Percentiles rank a stretch among this genome's conserved stretches.
Evolutionary conservation across 2,888 invertebrate genomes (phyloP).

Genomic region (Iphiclides podalirius): DNA sequence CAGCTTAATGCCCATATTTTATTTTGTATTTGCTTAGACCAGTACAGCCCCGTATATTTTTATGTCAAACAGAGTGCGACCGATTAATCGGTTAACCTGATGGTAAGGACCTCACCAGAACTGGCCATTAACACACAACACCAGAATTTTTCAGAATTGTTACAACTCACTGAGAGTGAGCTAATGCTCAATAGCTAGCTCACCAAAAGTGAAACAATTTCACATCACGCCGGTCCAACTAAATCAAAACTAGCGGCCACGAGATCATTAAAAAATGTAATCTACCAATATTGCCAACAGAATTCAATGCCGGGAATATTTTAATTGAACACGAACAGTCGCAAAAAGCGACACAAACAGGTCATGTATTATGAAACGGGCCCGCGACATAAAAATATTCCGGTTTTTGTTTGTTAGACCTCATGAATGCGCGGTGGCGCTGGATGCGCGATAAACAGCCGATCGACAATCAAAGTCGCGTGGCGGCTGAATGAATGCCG

Average conservation of each 20-base stretch:
- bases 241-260: background rate
- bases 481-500: constrained; percentile 51
- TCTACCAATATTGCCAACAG: constrained; percentile 21
- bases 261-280: constrained; percentile 15
- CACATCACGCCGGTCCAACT: too few relatives aligned
- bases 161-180: too few relatives aligned
- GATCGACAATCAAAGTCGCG: constrained; percentile 60
- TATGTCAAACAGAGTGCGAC: too few relatives aligned
- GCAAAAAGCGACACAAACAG: constrained; percentile 16
- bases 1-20: too few relatives aligned
- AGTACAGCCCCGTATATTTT: too few relatives aligned
- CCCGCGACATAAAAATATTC: constrained; percentile 12
- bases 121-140: too few relatives aligned
- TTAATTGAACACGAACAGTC: constrained; percentile 23
- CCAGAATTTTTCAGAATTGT: too few relatives aligned
- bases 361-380: constrained; percentile 22
- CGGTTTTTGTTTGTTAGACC: constrained; percentile 29
- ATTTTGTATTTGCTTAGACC: too few relatives aligned
- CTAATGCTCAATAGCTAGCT: too few relatives aligned
- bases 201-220: too few relatives aligned
- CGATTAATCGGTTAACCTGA: too few relatives aligned
- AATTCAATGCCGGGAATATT: constrained; percentile 23
- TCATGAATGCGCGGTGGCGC: constrained; percentile 40
- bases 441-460: constrained; percentile 48
- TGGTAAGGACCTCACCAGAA: too few relatives aligned